Base-by-base conservation (phyloP, 1,140 invertebrate genomes). In the Drosophila fuyamai region DNA sequence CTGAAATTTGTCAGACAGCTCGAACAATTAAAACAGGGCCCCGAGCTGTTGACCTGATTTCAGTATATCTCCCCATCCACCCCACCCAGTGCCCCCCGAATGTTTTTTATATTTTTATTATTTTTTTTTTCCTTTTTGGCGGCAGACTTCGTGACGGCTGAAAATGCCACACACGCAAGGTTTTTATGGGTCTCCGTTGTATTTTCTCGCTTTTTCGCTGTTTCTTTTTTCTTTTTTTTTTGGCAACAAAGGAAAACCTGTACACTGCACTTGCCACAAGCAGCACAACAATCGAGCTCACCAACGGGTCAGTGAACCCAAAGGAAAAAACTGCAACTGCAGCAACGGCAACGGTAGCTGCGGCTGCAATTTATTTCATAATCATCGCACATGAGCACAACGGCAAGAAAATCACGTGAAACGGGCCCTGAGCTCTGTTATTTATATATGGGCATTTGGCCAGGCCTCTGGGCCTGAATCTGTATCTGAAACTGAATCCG, bases 191-290 rank as follows among this genome's bases (percentile, higher is more conserved):
- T 57, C 73, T 75, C 57, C 47, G 27, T 13, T 35, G 63, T 55
- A 51, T 68, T 41, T 35, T 67, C 57, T 56, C 51, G 13, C 38
- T 38, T 29, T 70, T 70, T 80, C 38, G 53, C 50, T 59, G 18
- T 29, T 58, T 68, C 47, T 40, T 47, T 16, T 57, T 29, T 57
- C 43, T 78, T 55, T 53, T 41, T 73, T 63, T 82, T 82, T 84
- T 88, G 83, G 79, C 84, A 80, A 67, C 84, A 88, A 88, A 67
- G 81, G 68, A 83, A 88, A 88, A 88, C 80, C 80, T 84, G 84
- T 88, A 84, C 72, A 71, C 44, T 89, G 77, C 84, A 88, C 84
- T 88, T 88, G 84, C 84, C 84, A 89, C 84, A 88, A 76, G 40
- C 74, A 53, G 71, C 46, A 57, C 46, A 74, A 67, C 65, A 83